These are phyloP conservation scores for mouse (Mus musculus) DNA, from an alignment of 2,113 vertebrate species.

Conservation along the genomic window GRCm39 chr15:18832501-18833000, in stretches of 20 bases:
- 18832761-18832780: slow-evolving; percentile 38
- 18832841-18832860: slow-evolving; percentile 61
- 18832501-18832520: slow-evolving; percentile 53
- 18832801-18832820: slow-evolving; percentile 31
- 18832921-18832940: slow-evolving; percentile 40
- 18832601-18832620: not conserved
- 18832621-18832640: slow-evolving; percentile 3
- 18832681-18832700: slow-evolving; percentile 10
- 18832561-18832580: slow-evolving; percentile 88
- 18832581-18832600: not conserved
- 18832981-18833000: not conserved
- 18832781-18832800: slow-evolving; percentile 57
- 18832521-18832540: slow-evolving; percentile 50
- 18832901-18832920: not conserved
- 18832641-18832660: not conserved
- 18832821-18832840: slow-evolving; percentile 35
- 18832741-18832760: slow-evolving; percentile 72
- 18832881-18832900: not conserved
- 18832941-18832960: not conserved
- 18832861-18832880: not conserved
- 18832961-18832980: slow-evolving; percentile 18
- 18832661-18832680: not conserved
- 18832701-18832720: not conserved
- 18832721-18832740: not conserved
- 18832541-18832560: slow-evolving; percentile 65